Conservation (phyloP, 2,888 invertebrate genomes). For the Drosophila robusta region DNA sequence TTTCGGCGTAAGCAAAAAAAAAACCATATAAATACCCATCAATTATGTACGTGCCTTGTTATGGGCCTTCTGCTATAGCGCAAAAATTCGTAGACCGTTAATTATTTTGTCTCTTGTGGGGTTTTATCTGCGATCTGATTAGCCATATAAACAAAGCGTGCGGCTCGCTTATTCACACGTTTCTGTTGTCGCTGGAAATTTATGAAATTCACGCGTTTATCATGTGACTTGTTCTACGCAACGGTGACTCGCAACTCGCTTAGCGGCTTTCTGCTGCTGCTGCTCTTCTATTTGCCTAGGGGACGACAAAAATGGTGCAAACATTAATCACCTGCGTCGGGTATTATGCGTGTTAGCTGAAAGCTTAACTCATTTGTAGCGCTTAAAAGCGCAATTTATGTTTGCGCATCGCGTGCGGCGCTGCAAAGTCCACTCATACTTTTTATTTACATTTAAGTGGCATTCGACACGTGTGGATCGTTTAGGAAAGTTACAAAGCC, state of each 20-base stretch:
- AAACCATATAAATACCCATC: conserved; percentile 10
- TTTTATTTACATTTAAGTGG: conserved; percentile 5
- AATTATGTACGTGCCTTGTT: conserved; percentile 12
- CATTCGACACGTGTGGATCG: conserved; percentile 57
- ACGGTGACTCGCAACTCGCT: conserved; percentile 11
- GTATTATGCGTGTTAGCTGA: conserved; percentile 43
- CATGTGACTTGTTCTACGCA: conserved; percentile 61
- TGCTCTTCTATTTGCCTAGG: conserved; percentile 19
- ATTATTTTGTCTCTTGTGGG: conserved; percentile 25
- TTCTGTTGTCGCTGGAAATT: conserved; percentile 61
- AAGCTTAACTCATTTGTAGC: not conserved
- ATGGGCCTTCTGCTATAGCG: not conserved
- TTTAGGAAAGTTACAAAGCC: conserved; percentile 38
- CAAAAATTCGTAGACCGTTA: conserved; percentile 15
- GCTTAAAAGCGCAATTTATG: conserved; percentile 31
- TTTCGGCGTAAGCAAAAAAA: not conserved
- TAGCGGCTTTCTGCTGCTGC: not conserved
- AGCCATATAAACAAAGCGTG: conserved; percentile 61
- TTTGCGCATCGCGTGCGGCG: conserved; percentile 31
- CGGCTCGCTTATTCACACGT: conserved; percentile 67
- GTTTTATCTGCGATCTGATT: conserved; percentile 69
- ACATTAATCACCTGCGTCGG: conserved; percentile 51
- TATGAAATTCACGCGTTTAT: conserved; percentile 66
- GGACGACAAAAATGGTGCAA: conserved; percentile 51
- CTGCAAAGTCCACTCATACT: conserved; percentile 29